Evolutionary conservation across 2,113 vertebrate genomes (phyloP), one percentile per base, ranked within the genome.

Genomic region (Heterotilapia buettikoferi): DNA sequence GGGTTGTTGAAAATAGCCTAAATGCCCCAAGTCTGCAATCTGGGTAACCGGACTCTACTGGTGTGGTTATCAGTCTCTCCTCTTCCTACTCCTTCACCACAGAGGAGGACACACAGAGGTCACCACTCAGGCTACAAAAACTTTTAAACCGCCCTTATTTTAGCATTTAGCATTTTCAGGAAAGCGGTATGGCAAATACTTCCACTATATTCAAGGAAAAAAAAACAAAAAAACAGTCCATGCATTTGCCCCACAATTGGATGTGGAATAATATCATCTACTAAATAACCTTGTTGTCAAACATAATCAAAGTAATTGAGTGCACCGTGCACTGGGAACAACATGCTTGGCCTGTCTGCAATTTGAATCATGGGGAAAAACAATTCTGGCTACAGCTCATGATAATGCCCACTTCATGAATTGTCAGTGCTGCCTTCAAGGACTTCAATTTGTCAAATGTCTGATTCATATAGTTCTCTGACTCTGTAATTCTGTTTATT

Each of bases 1-100:
- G 9, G 29, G 47, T 76, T 29, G 87, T 90, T 90, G 57, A 92
- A 93, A 94, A 93, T 87, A 93, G 85, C 85, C 89, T 87, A 81
- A 90, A 94, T 83, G 84, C 79, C 87, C 52, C 59, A n/a, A 82
- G 80, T 86, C 89, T 90, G 85, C 80, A 19, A 54, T 84, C 63
- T 47, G 81, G 83, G 93, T 88, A 92, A 94, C 80, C 12, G 86
- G 84, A 95, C 88, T 86, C 56, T 89, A 63, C 81, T 53, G 81
- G 78, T 91, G 85, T 92, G 84, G 84, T 88, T 88, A 88, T 85
- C 82, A 80, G 52, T 86, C 86, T 57, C 92, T 85, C 84, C 50
- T 82, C 78, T 86, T 43, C 26, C 45, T 56, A 50, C 83, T 88
- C 81, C 71, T 76, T 86, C 53, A 84, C 87, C 54, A 84, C 86